phyloP scores from a whole-genome alignment of 2,113 vertebrate species.

The Thalassarche chlororhynchos region DNA sequence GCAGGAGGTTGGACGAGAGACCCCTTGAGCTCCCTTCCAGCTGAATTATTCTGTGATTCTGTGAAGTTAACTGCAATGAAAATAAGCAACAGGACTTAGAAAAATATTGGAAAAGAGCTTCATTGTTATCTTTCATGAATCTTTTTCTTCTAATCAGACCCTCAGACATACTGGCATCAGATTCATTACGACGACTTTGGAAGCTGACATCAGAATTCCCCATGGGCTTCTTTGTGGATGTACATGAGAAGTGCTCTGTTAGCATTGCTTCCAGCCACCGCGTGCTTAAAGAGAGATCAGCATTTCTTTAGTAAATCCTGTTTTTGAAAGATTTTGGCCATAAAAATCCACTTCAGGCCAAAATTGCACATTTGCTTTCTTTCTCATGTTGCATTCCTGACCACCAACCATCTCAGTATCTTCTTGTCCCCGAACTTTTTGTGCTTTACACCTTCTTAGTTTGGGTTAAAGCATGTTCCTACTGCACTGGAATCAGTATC shows the following conservation, averaged over 20 bases:
- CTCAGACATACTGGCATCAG: conserved; percentile 43
- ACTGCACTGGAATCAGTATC: background rate
- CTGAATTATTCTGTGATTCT: background rate
- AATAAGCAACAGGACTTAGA: conserved; percentile 27
- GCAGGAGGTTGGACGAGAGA: background rate
- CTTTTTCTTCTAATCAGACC: conserved; percentile 36
- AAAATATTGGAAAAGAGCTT: conserved; percentile 30
- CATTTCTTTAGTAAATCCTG: background rate
- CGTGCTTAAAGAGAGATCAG: background rate
- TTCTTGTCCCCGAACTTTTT: background rate
- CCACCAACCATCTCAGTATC: background rate
- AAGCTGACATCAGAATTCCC: conserved; percentile 6
- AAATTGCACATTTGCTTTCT: background rate
- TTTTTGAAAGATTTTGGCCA: background rate
- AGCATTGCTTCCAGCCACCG: background rate
- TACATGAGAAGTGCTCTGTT: background rate
- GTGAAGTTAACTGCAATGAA: conserved; percentile 30
- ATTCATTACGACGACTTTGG: background rate
- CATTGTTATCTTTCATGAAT: conserved; percentile 18
- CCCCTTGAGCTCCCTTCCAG: background rate
- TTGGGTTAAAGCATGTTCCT: background rate
- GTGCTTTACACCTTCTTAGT: background rate
- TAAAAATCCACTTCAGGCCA: background rate
- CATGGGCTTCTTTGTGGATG: background rate
- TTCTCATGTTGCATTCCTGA: background rate